Base-by-base conservation (phyloP, 2,113 vertebrate genomes). In the Leptodactylus fuscus region DNA sequence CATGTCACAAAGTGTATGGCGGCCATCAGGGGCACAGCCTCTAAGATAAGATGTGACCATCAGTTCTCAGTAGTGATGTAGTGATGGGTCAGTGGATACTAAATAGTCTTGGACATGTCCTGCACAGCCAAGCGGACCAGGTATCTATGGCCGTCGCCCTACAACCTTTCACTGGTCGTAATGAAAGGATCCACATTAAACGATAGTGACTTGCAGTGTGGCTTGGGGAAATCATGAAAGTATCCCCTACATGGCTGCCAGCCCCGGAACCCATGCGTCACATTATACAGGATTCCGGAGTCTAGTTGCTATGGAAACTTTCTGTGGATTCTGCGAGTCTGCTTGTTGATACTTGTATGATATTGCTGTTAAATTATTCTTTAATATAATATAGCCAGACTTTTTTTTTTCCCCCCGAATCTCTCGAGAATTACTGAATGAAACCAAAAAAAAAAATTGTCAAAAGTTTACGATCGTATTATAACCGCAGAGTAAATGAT, bases 301-400 rank as follows among this genome's bases (percentile, higher is more conserved):
- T 41, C 51, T 44, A n/a, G 77, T 80, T 62, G 34, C 53, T 27
- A 80, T 80, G 53, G 77, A 24, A 41, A 80, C 77, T 41, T 62
- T 62, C 53, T 44, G 53, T 62, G 55, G 34, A 80, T 62, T 80
- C 55, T 22, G 48, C 34, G n/a, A 55, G 49, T 29, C 32, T 38
- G 76, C 77, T 41, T 80, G 77, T 80, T 80, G 77, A 80, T 80
- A 80, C 77, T 80, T 62, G 53, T 80, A 80, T 60, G 77, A 80
- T 80, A 80, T 80, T 44, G 77, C 55, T 80, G 77, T 62, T 80
- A 60, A 80, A 80, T 80, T 80, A 80, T 80, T 80, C 77, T 80
- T 62, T 80, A 80, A 80, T 80, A 80, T 80, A 80, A 80, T 80
- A 62, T 27, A 60, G 77, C 53, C 58, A 38, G 55, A 80, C 76